Conservation (phyloP, 1,140 invertebrate species). For the Platyscapa corneri region DNA sequence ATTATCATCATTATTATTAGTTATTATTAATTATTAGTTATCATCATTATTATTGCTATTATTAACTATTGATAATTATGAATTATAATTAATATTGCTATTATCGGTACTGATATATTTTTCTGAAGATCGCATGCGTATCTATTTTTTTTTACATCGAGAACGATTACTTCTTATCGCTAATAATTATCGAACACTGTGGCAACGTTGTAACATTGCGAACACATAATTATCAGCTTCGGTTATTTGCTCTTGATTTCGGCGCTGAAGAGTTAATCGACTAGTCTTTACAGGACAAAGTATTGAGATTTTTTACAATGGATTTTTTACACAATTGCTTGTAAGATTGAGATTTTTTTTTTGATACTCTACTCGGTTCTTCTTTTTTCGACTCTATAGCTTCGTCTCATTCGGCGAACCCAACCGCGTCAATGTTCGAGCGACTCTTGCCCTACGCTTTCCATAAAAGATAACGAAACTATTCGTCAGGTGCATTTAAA, state of each 20-base stretch:
- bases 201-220: conserved; percentile 27
- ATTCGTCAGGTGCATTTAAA: conserved; percentile 30
- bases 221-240: background rate
- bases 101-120: conserved; percentile 58
- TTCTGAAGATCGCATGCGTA: conserved; percentile 47
- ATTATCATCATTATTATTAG: conserved; percentile 53
- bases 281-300: conserved; percentile 72
- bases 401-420: background rate
- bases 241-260: conserved; percentile 55
- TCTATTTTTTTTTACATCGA: conserved; percentile 14
- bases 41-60: conserved; percentile 52
- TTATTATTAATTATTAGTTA: too few species aligned
- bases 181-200: conserved; percentile 29
- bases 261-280: conserved; percentile 67
- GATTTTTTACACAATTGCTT: conserved; percentile 59
- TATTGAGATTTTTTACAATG: conserved; percentile 68
- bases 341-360: conserved; percentile 63
- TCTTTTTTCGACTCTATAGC: conserved; percentile 45
- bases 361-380: conserved; percentile 45
- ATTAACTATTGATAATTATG: conserved; percentile 58
- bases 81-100: conserved; percentile 58
- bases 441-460: background rate
- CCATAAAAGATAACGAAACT: conserved; percentile 18
- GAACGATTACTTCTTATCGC: conserved; percentile 42
- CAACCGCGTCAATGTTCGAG: background rate